phyloP scores from a whole-genome alignment of 2,113 vertebrate genomes.

The Hypomesus transpacificus region DNA sequence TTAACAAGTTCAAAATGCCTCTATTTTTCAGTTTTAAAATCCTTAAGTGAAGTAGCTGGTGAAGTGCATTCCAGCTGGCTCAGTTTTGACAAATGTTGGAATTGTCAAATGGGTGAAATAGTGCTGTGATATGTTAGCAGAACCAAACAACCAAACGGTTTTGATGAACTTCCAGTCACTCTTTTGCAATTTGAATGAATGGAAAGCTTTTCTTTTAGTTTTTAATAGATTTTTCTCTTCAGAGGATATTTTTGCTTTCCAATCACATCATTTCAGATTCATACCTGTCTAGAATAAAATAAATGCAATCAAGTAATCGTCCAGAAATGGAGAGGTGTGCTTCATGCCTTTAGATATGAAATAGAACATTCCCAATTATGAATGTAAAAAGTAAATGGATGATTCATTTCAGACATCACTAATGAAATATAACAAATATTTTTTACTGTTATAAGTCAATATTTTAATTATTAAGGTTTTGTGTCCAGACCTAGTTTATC shows the following conservation, averaged over 20 bases:
- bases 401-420: conserved; percentile 23
- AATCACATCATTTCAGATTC: neutral
- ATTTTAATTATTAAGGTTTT: too few relatives aligned
- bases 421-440: neutral
- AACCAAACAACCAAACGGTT: too few relatives aligned
- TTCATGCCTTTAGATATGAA: conserved; percentile 9
- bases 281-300: neutral
- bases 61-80: too few relatives aligned
- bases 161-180: too few relatives aligned
- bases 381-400: conserved; percentile 27
- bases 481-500: too few relatives aligned
- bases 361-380: conserved; percentile 9
- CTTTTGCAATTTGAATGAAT: too few relatives aligned
- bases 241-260: neutral
- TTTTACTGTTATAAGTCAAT: too few relatives aligned
- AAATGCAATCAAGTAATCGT: conserved; percentile 29
- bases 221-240: too few relatives aligned
- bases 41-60: too few relatives aligned
- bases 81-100: neutral
- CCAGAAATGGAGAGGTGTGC: conserved; percentile 19
- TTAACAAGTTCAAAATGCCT: neutral
- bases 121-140: too few relatives aligned
- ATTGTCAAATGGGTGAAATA: neutral
- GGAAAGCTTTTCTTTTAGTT: neutral
- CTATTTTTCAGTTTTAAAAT: too few relatives aligned